These are phyloP conservation scores for Babylonia areolata DNA, from an alignment of 1,140 invertebrate species.

Conservation along the genomic window DNA sequence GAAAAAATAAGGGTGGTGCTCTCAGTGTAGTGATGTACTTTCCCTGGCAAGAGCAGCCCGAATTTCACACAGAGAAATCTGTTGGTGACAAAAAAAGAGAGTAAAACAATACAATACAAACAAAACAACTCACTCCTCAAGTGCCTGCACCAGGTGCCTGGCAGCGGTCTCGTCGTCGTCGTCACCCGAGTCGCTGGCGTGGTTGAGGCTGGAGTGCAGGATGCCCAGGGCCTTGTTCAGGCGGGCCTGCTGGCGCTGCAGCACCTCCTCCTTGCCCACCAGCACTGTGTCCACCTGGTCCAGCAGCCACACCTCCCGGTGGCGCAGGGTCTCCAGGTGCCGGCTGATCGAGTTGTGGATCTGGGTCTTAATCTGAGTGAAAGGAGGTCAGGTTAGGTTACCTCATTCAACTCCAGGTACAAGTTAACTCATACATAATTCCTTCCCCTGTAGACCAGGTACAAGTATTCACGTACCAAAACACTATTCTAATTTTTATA, in stretches of 20 bases:
- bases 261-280: slow-evolving; percentile 67
- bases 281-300: slow-evolving; percentile 67
- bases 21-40: no score
- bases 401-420: no score
- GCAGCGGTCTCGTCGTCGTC: slow-evolving; percentile 37
- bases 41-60: no score
- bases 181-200: slow-evolving; percentile 5
- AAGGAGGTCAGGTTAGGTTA: no score
- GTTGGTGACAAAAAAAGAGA: no score
- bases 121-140: slow-evolving; percentile 43
- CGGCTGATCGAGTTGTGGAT: slow-evolving; percentile 68
- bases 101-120: not conserved
- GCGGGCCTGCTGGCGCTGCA: slow-evolving; percentile 64
- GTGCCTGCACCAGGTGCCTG: slow-evolving; percentile 39
- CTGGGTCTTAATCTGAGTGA: slow-evolving; percentile 62
- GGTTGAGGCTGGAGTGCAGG: slow-evolving; percentile 50
- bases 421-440: no score
- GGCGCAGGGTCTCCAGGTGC: slow-evolving; percentile 66
- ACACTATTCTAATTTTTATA: no score
- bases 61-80: no score
- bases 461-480: no score
- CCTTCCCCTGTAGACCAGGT: no score
- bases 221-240: slow-evolving; percentile 66
- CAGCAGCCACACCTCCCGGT: slow-evolving; percentile 68
- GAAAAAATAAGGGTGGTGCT: no score